phyloP scores from a whole-genome alignment of 2,888 invertebrate species.

The Heteromyza rotundicornis region DNA sequence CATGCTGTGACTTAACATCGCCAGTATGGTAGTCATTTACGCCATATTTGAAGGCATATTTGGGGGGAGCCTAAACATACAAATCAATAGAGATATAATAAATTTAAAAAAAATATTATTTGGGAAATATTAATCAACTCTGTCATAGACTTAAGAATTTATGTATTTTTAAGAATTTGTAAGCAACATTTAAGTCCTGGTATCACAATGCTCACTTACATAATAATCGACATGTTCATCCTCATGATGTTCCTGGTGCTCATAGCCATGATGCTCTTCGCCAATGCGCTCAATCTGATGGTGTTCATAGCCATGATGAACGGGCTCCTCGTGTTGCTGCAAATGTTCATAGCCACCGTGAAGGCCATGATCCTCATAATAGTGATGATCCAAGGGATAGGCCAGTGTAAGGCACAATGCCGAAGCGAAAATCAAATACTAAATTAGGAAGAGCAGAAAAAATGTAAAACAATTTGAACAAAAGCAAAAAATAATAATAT shows the following conservation, averaged over 20 bases:
- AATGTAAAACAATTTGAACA: too few species aligned
- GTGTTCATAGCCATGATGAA: conserved; percentile 48
- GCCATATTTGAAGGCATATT: conserved; percentile 66
- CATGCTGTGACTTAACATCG: conserved; percentile 71
- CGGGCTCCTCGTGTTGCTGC: conserved; percentile 45
- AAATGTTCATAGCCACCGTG: conserved; percentile 52
- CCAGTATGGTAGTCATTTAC: conserved; percentile 66
- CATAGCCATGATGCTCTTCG: conserved; percentile 49
- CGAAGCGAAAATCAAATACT: conserved; percentile 62
- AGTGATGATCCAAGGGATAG: conserved; percentile 60
- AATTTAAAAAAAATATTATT: not conserved
- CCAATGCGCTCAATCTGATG: conserved; percentile 56
- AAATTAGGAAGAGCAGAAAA: conserved; percentile 24
- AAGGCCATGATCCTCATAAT: conserved; percentile 48
- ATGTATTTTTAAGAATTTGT: too few species aligned
- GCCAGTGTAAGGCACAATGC: conserved; percentile 58
- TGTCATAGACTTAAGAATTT: too few species aligned
- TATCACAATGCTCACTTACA: conserved; percentile 63
- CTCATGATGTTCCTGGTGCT: conserved; percentile 54
- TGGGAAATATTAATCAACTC: too few species aligned
- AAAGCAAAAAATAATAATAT: not conserved
- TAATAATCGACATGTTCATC: conserved; percentile 71
- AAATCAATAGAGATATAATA: not conserved
- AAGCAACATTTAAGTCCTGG: too few species aligned
- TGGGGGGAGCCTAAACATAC: conserved; percentile 67